Base-by-base conservation (phyloP, 2,113 vertebrate species). In the Podarcis muralis region DNA sequence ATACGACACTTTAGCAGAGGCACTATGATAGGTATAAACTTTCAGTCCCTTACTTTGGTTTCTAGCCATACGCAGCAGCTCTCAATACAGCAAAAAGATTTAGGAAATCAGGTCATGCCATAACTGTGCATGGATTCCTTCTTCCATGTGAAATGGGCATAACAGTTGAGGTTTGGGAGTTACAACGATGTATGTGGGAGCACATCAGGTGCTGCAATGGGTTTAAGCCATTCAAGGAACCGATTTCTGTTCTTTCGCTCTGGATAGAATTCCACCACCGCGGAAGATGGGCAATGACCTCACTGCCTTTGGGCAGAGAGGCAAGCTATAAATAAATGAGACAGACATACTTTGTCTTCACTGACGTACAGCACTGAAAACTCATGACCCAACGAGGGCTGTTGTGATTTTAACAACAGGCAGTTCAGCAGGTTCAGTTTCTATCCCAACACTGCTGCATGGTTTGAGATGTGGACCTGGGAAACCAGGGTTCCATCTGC, bases 1-100 rank as follows among this genome's bases (percentile, higher is more conserved):
- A 93, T 92, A 92, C 91, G 90, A 89, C 75, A 90, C 87, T 90
- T 90, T 0, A 15, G 83, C 62, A 90, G 74, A 91, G 5, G 84
- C 0, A 53, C 35, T 91, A 77, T 83, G 80, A 88, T 25, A 6
- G 72, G 66, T 89, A 81, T 83, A 89, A 93, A 92, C 91, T 87
- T 82, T 81, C 76, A 90, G 87, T 85, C 83, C 62, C 57, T 93
- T 92, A 69, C 75, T 40, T 69, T 69, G 84, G 3, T 83, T 84
- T 72, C 43, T 53, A 53, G 48, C 25, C 23, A 53, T 66, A 30
- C 6, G n/a, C 32, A 23, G 78, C 48, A 57, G 74, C 81, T 53
- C 53, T 7, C 68, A 18, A 20, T 8, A 32, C 2, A 86, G 0
- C 86, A 91, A 93, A 53, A 90, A 93, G 74, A 81, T 35, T 87